Percentiles rank a stretch among this genome's conserved stretches.
Conservation (phyloP, 2,888 invertebrate genomes). For the Elmis aenea region DNA sequence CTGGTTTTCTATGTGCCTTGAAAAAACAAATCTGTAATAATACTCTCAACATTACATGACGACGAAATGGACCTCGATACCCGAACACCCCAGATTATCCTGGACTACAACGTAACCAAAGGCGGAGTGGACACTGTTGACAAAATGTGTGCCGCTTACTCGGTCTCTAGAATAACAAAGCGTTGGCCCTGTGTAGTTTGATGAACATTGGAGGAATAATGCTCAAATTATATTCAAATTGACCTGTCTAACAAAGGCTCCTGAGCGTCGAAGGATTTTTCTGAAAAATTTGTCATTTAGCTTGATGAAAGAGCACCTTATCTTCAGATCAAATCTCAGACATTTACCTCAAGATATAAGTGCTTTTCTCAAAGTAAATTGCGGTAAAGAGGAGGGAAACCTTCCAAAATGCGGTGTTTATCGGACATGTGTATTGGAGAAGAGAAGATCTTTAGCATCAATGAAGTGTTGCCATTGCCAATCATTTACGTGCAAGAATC, state of each 20-base stretch:
- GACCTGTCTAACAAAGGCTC: constrained; percentile 6
- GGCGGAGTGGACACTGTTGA: constrained; percentile 8
- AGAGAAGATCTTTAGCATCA: constrained; percentile 17
- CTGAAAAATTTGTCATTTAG: constrained; percentile 21
- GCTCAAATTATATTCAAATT: constrained; percentile 8
- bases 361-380: constrained; percentile 17
- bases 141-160: constrained; percentile 5
- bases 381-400: constrained; percentile 10
- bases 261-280: constrained; percentile 19
- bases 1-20: constrained; percentile 11
- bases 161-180: constrained; percentile 2
- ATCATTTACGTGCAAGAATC: constrained; percentile 14
- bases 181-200: constrained; percentile 2
- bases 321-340: constrained; percentile 18
- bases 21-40: constrained; percentile 14
- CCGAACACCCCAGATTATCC: constrained; percentile 9
- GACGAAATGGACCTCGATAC: constrained; percentile 21
- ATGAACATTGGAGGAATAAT: constrained; percentile 6
- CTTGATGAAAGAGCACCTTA: constrained; percentile 21
- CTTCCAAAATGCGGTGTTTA: constrained; percentile 12
- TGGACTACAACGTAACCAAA: constrained; percentile 10
- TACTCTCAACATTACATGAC: constrained; percentile 16
- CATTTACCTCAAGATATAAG: constrained; percentile 21
- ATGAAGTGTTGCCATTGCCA: constrained; percentile 16
- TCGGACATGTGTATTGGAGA: constrained; percentile 15